A percentile compares a stretch with the other conserved stretches of the same genome.
phyloP scores from a whole-genome alignment of 2,113 vertebrate species.

The Chionis minor region DNA sequence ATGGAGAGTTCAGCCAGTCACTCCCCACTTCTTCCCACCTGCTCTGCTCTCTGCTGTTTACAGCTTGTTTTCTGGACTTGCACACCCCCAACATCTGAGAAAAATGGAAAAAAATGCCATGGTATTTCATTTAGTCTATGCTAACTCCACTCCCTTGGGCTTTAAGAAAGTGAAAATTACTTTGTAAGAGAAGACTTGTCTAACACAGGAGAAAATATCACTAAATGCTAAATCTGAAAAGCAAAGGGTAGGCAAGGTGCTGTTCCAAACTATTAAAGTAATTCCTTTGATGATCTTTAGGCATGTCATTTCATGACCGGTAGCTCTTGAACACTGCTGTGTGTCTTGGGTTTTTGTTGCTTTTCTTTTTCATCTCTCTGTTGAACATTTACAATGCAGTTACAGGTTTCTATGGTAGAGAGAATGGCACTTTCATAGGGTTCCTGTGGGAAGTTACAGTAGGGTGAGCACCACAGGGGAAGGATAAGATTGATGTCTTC shows the following conservation, averaged over 20 bases:
- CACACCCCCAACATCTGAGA: neutral
- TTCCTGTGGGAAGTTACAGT: neutral
- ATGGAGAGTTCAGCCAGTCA: conserved; percentile 6
- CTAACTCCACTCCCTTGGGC: neutral
- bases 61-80: conserved; percentile 44
- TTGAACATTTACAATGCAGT: neutral
- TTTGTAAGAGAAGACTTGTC: neutral
- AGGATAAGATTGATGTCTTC: neutral
- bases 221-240: neutral
- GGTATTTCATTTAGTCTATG: conserved; percentile 12
- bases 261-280: neutral
- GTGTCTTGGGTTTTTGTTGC: neutral
- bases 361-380: neutral
- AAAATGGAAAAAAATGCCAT: neutral
- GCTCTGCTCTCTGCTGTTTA: conserved; percentile 12
- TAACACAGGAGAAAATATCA: neutral
- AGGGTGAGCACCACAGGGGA: neutral
- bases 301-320: neutral
- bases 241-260: neutral
- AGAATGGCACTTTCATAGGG: neutral
- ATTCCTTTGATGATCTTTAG: neutral
- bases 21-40: neutral
- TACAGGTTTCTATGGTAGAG: neutral
- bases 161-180: conserved; percentile 32
- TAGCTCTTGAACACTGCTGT: neutral